These are phyloP conservation scores for Archegozetes longisetosus DNA, from an alignment of 1,140 invertebrate genomes.

Conservation along the genomic window DNA sequence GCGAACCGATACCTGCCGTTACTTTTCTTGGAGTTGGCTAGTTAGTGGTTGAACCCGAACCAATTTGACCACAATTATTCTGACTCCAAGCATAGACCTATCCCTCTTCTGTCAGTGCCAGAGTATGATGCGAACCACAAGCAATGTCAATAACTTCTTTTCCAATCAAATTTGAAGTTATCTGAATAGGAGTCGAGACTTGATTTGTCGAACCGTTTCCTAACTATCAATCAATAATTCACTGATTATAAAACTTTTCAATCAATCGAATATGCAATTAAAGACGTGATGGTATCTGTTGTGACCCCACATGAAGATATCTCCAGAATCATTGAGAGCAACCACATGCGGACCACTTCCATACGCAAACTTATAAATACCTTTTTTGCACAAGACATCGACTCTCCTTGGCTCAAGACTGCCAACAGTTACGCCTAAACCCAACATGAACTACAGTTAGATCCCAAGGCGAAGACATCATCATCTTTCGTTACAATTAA, in stretches of 20 bases:
- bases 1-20: slow-evolving; percentile 13
- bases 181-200: slow-evolving; percentile 33
- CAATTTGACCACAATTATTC: slow-evolving; percentile 49
- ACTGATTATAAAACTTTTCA: not conserved
- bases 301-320: slow-evolving; percentile 47
- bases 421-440: slow-evolving; percentile 10
- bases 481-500: slow-evolving; percentile 42
- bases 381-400: slow-evolving; percentile 38
- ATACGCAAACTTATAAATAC: slow-evolving; percentile 41
- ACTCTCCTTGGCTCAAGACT: slow-evolving; percentile 31
- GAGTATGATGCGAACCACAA: slow-evolving; percentile 9
- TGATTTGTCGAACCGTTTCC: slow-evolving; percentile 44
- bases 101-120: slow-evolving; percentile 3
- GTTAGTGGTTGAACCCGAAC: slow-evolving; percentile 25
- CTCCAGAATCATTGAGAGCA: slow-evolving; percentile 39
- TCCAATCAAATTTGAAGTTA: slow-evolving; percentile 25
- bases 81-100: slow-evolving; percentile 46
- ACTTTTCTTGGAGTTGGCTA: slow-evolving; percentile 5
- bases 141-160: slow-evolving; percentile 34
- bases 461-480: slow-evolving; percentile 21
- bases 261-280: slow-evolving; percentile 15
- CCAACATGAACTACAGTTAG: slow-evolving; percentile 12
- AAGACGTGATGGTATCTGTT: slow-evolving; percentile 42
- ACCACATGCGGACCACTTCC: slow-evolving; percentile 47
- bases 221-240: slow-evolving; percentile 27